phyloP scores from a whole-genome alignment of 2,113 vertebrate genomes.

The Mixornis gularis region DNA sequence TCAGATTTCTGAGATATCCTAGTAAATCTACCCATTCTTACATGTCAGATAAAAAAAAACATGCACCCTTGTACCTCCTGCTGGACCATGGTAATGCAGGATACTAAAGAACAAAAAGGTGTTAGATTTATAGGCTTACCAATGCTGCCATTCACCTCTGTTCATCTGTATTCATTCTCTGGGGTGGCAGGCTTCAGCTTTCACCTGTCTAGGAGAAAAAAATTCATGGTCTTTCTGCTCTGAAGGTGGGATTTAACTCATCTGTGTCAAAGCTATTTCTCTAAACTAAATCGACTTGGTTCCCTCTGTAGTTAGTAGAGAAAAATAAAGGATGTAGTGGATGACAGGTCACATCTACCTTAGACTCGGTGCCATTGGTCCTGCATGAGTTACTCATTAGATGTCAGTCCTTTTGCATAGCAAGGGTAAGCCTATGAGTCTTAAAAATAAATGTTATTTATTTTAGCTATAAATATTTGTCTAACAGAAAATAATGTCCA shows the following conservation, averaged over 20 bases:
- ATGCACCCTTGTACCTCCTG: neutral
- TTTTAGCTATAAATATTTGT: neutral
- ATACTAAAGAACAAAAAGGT: neutral
- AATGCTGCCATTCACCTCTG: neutral
- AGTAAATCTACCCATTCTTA: neutral
- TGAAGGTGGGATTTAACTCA: neutral
- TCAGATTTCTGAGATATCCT: neutral
- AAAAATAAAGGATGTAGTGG: neutral
- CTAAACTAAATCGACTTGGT: neutral
- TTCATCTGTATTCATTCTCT: neutral
- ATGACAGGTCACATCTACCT: neutral
- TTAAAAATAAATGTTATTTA: neutral
- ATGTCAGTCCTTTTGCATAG: neutral
- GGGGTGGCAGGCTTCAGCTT: neutral
- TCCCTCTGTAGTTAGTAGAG: neutral
- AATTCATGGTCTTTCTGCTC: neutral
- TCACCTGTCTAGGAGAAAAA: neutral
- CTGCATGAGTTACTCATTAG: neutral
- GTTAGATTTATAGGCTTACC: neutral
- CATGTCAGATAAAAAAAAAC: accelerated
- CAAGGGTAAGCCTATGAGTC: neutral
- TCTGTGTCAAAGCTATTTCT: neutral
- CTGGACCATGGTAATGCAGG: neutral
- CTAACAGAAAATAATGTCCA: neutral
- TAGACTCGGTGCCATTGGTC: neutral